Evolutionary conservation across 2,797 vertebrate genomes (phyloP).

Genomic region (Paramormyrops hopkinsi): DNA sequence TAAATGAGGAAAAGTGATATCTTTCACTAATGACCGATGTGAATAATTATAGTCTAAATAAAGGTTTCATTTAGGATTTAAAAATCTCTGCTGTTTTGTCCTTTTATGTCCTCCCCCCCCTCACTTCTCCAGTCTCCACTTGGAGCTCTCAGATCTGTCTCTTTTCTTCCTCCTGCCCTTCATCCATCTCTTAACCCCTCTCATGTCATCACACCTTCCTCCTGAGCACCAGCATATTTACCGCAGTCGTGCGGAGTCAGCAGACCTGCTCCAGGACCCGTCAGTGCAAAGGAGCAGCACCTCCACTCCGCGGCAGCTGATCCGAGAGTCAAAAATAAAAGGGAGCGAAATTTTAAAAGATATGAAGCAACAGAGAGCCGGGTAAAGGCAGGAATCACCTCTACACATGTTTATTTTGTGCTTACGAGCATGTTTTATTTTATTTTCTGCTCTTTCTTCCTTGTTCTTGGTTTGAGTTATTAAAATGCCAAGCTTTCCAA

Average conservation of each 20-base stretch:
- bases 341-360: slow-evolving; percentile 34
- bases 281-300: slow-evolving; percentile 24
- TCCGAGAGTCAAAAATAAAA: slow-evolving; percentile 28
- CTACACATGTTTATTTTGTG: slow-evolving; percentile 59
- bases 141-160: neutral
- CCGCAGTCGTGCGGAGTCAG: neutral
- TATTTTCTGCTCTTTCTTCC: slow-evolving; percentile 36
- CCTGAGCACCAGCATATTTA: neutral
- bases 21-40: slow-evolving; percentile 68
- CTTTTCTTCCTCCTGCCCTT: neutral
- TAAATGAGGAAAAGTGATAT: slow-evolving; percentile 77
- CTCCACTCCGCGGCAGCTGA: too few species aligned
- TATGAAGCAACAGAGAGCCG: slow-evolving; percentile 39
- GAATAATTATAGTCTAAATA: slow-evolving; percentile 74
- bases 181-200: neutral
- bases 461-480: slow-evolving; percentile 64
- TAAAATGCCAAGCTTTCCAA: slow-evolving; percentile 72
- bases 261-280: slow-evolving; percentile 34
- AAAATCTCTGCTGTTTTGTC: slow-evolving; percentile 36
- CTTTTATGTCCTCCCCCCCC: neutral
- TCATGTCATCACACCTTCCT: slow-evolving; percentile 15
- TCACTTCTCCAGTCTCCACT: neutral
- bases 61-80: slow-evolving; percentile 61
- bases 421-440: slow-evolving; percentile 54
- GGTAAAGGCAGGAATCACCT: slow-evolving; percentile 35